These are phyloP conservation scores for Odontocerum albicorne DNA, from an alignment of 2,888 invertebrate species.

Conservation along the genomic window DNA sequence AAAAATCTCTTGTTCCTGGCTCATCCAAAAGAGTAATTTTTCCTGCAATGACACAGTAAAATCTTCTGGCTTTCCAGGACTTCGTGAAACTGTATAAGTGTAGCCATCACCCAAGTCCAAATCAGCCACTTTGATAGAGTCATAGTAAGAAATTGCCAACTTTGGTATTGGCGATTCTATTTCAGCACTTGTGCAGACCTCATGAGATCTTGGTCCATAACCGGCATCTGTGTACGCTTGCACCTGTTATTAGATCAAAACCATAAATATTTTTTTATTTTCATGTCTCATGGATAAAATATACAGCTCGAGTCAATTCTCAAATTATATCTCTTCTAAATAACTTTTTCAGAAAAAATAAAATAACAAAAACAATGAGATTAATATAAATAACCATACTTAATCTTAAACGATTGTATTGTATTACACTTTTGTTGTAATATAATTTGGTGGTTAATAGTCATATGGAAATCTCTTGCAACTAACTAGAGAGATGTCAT, in stretches of 20 bases:
- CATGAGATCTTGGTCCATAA: constrained; percentile 68
- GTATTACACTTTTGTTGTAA: no score
- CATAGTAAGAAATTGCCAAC: constrained; percentile 71
- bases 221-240: constrained; percentile 80
- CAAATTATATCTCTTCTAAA: no score
- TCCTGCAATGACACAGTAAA: constrained; percentile 70
- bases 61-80: constrained; percentile 69
- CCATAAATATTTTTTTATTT: constrained; percentile 17
- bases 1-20: constrained; percentile 72
- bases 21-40: constrained; percentile 79
- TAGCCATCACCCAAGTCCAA: constrained; percentile 69
- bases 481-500: no score
- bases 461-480: no score
- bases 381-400: no score
- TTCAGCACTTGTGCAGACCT: constrained; percentile 66
- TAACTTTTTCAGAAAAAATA: no score
- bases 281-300: background rate
- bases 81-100: constrained; percentile 56
- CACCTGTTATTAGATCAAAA: constrained; percentile 70
- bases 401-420: no score
- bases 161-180: constrained; percentile 78
- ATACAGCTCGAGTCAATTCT: no score
- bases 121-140: constrained; percentile 74
- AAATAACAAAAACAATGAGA: no score
- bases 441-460: no score